A percentile compares a stretch with the other conserved stretches of the same genome.
These are phyloP conservation scores for Meliscaeva auricollis DNA, from an alignment of 2,888 invertebrate species.

Conservation along the genomic window DNA sequence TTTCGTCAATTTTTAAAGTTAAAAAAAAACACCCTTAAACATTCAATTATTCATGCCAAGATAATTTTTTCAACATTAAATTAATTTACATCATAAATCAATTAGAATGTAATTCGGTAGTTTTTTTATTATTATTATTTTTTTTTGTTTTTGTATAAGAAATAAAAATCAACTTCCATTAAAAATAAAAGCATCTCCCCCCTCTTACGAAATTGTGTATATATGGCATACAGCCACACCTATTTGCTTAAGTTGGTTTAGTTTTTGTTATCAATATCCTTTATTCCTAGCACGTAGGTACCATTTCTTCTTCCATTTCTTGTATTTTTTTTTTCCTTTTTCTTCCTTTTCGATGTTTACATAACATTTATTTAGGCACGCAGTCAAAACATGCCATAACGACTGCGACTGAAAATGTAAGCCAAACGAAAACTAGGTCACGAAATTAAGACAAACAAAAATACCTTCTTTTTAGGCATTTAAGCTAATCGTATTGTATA, in stretches of 20 bases:
- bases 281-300: constrained; percentile 33
- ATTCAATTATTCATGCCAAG: too few species aligned
- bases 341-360: neutral
- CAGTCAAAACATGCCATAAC: constrained; percentile 46
- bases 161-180: constrained; percentile 26
- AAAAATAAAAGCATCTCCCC: constrained; percentile 27
- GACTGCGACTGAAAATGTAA: constrained; percentile 25
- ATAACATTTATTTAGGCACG: constrained; percentile 37
- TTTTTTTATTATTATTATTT: neutral
- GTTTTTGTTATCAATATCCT: constrained; percentile 23
- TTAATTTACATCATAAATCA: constrained; percentile 25
- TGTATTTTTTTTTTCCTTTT: neutral
- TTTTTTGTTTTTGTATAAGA: neutral
- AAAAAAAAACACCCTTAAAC: too few species aligned
- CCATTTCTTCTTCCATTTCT: constrained; percentile 5
- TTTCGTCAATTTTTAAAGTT: too few species aligned
- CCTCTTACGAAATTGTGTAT: neutral
- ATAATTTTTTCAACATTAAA: too few species aligned
- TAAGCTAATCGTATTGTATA: neutral
- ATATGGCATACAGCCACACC: constrained; percentile 5
- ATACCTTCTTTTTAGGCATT: constrained; percentile 7
- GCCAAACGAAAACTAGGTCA: constrained; percentile 44
- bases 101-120: constrained; percentile 18
- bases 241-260: constrained; percentile 27
- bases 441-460: constrained; percentile 37